Evolutionary conservation across 2,113 vertebrate genomes (phyloP), one percentile per base, ranked within the genome.

Genomic region (Corynorhinus townsendii): DNA sequence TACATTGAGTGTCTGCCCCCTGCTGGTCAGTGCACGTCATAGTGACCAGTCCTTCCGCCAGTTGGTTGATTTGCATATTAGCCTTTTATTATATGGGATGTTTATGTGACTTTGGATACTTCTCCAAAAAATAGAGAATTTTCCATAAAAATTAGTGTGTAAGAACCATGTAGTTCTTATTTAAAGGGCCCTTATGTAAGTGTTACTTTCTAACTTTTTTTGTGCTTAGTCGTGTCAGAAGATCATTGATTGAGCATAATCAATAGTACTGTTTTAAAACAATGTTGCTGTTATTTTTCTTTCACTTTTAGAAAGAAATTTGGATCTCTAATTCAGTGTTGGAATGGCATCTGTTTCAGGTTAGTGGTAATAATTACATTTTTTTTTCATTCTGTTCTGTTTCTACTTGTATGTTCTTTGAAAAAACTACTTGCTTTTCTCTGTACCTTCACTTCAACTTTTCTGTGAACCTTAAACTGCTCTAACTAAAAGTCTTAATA

Each of bases 261-360:
- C n/a, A 17, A 5, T 62, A 56, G 76, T 71, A 71, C 14, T 75
- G 24, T 73, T 89, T 62, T 88, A 12, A 84, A 90, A 82, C 52
- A 73, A 35, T 64, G 6, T 89, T 86, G 28, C 49, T 59, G 14
- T 82, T 7, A 59, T 88, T 77, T 22, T 95, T 96, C 19, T 95
- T 94, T 88, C 20, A 64, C 43, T 96, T 97, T 72, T 84, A 97
- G 97, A 82, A 91, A 91, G 89, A 93, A 73, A 56, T 84, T 96
- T 92, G 85, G 49, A 92, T 86, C 82, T 96, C 33, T 85, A 79
- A 4, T 69, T 92, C 71, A 73, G 2, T 83, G 77, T 95, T 64
- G 96, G 40, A 92, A 97, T 97, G 97, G 97, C 90, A 4, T 93
- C 96, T 2, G 1, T 96, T 94, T 96, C 97, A 97, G 97, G 97